These are phyloP conservation scores for Pomacea maculata DNA, from an alignment of 1,140 invertebrate genomes.

Conservation along the genomic window DNA sequence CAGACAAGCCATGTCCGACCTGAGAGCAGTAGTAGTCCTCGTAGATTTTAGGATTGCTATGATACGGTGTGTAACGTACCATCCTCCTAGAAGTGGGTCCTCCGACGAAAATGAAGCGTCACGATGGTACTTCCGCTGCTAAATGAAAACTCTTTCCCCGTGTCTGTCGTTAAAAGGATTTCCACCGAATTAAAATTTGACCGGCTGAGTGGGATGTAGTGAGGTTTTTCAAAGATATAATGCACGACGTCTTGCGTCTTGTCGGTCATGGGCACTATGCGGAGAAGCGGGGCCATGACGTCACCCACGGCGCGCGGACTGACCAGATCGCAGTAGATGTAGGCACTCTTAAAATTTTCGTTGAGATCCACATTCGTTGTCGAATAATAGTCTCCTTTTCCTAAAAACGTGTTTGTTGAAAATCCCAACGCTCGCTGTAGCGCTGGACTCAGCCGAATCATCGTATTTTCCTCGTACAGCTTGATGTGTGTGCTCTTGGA, in stretches of 20 bases:
- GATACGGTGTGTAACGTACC: background rate
- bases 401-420: background rate
- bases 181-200: conserved; percentile 10
- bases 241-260: background rate
- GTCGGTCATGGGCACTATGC: background rate
- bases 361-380: background rate
- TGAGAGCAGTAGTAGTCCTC: background rate
- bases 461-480: background rate
- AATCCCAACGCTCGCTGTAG: background rate
- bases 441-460: background rate
- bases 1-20: conserved; percentile 4
- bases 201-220: conserved; percentile 2
- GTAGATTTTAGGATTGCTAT: background rate
- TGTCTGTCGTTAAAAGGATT: conserved; percentile 20
- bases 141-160: conserved; percentile 9
- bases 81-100: background rate
- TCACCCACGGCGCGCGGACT: background rate
- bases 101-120: conserved; percentile 16
- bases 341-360: conserved; percentile 1
- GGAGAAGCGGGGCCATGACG: background rate
- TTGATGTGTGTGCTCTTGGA: background rate
- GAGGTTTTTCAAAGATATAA: conserved; percentile 3
- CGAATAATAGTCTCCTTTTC: background rate
- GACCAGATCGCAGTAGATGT: background rate
- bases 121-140: background rate